Conservation (phyloP, 2,797 vertebrate genomes). For the Sebastes melanostomus region DNA sequence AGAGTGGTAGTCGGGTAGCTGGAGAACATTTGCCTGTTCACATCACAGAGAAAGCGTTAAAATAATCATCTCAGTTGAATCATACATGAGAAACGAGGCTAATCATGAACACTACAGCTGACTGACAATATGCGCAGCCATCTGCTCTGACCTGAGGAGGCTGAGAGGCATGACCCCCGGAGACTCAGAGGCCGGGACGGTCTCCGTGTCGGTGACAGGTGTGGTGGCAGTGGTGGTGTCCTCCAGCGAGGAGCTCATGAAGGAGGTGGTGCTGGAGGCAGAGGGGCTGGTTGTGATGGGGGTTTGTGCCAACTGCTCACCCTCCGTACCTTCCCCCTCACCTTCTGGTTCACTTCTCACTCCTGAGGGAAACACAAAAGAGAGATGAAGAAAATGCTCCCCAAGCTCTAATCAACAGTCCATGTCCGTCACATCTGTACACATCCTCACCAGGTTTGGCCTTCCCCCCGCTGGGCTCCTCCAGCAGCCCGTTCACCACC, state of each 20-base stretch:
- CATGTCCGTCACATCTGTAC: not conserved
- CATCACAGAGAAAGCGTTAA: constrained; percentile 10
- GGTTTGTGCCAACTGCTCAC: constrained; percentile 91
- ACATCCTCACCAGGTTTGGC: constrained; percentile 83
- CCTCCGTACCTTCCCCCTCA: constrained; percentile 86
- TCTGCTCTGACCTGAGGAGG: constrained; percentile 87
- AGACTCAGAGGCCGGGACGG: constrained; percentile 93
- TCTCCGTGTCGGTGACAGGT: constrained; percentile 96
- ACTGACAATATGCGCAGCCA: not conserved
- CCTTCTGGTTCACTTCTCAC: constrained; percentile 86
- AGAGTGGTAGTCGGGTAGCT: constrained; percentile 97
- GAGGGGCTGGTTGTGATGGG: constrained; percentile 98
- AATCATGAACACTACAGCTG: not conserved
- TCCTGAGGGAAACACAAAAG: not conserved
- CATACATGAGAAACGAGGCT: not conserved
- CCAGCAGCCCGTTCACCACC: constrained; percentile 91
- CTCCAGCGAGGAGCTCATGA: constrained; percentile 98
- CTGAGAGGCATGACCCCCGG: constrained; percentile 98
- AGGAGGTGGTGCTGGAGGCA: constrained; percentile 97
- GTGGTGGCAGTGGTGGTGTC: constrained; percentile 98
- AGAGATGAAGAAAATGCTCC: not conserved
- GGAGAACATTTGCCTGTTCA: constrained; percentile 97
- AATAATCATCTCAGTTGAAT: not conserved
- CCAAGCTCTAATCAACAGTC: not conserved
- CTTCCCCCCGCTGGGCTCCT: constrained; percentile 88